phyloP scores from a whole-genome alignment of 1,140 invertebrate species.

The Drosophila ercepeae region DNA sequence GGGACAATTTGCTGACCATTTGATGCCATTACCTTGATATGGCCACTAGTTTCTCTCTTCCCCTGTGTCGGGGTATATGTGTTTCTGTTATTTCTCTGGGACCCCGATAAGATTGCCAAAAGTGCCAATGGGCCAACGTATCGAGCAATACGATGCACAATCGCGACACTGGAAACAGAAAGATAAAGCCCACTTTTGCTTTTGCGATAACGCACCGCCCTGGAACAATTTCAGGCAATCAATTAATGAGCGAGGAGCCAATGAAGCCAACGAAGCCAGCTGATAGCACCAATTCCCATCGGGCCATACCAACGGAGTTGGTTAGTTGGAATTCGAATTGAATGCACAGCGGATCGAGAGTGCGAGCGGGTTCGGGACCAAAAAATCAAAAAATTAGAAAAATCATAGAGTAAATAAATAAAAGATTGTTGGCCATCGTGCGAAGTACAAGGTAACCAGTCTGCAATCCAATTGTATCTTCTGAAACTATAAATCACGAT shows the following conservation, averaged over 20 bases:
- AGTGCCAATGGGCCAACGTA: constrained; percentile 41
- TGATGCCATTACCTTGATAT: constrained; percentile 5
- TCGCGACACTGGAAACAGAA: constrained; percentile 11
- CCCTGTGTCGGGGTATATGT: constrained; percentile 2
- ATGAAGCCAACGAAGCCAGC: constrained; percentile 21
- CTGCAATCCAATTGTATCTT: constrained; percentile 1
- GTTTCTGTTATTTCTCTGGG: background rate
- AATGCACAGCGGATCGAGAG: constrained; percentile 70
- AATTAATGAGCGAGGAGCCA: constrained; percentile 57
- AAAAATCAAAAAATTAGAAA: constrained; percentile 3
- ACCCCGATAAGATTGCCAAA: constrained; percentile 37
- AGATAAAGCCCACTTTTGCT: constrained; percentile 65
- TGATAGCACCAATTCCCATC: constrained; percentile 54
- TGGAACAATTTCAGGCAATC: constrained; percentile 69
- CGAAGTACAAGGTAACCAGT: constrained; percentile 24
- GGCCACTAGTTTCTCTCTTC: background rate
- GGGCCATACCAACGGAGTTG: constrained; percentile 39
- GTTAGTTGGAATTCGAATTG: constrained; percentile 72
- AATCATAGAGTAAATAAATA: constrained; percentile 11
- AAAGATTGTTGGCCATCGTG: constrained; percentile 22
- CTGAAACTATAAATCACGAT: constrained; percentile 57
- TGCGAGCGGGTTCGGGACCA: constrained; percentile 35
- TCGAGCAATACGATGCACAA: constrained; percentile 44
- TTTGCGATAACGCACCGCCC: constrained; percentile 32
- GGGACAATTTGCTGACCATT: constrained; percentile 30